These are phyloP conservation scores for Tubulanus polymorphus DNA, from an alignment of 2,888 invertebrate genomes.

Conservation along the genomic window DNA sequence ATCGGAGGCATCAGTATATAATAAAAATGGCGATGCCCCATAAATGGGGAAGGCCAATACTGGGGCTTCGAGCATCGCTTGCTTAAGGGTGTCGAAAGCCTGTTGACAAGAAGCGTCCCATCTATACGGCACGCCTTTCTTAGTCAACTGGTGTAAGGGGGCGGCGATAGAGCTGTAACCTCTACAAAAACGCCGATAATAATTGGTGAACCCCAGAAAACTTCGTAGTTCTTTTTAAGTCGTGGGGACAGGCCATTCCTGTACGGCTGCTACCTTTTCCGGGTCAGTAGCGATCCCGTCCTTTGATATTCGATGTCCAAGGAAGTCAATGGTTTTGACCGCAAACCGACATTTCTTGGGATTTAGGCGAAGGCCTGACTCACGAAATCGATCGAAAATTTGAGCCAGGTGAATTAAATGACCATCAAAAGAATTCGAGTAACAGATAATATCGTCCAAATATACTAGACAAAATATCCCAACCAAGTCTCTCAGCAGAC, in stretches of 20 bases:
- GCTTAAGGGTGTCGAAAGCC: background rate
- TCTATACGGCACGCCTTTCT: background rate
- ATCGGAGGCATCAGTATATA: background rate
- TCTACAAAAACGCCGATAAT: slow-evolving; percentile 2
- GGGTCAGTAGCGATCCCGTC: slow-evolving; percentile 5
- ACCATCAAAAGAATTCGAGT: background rate
- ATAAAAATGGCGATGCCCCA: background rate
- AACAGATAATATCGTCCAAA: background rate
- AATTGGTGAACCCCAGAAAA: slow-evolving; percentile 4
- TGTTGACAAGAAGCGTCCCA: background rate
- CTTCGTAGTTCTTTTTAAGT: background rate
- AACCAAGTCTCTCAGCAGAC: too few relatives aligned
- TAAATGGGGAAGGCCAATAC: background rate
- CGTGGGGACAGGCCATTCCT: slow-evolving; percentile 1
- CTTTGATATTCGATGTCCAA: slow-evolving; percentile 11
- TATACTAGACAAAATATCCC: background rate
- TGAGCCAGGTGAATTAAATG: slow-evolving; percentile 1
- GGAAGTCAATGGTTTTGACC: too few relatives aligned
- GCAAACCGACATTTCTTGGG: slow-evolving; percentile 9
- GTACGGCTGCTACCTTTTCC: background rate
- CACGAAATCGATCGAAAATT: slow-evolving; percentile 7
- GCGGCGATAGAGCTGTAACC: slow-evolving; percentile 2
- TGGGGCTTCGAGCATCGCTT: background rate
- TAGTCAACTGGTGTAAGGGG: slow-evolving; percentile 2
- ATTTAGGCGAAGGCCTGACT: slow-evolving; percentile 10